phyloP scores from a whole-genome alignment of 1,140 invertebrate genomes.

The Drosophila ohnishii region DNA sequence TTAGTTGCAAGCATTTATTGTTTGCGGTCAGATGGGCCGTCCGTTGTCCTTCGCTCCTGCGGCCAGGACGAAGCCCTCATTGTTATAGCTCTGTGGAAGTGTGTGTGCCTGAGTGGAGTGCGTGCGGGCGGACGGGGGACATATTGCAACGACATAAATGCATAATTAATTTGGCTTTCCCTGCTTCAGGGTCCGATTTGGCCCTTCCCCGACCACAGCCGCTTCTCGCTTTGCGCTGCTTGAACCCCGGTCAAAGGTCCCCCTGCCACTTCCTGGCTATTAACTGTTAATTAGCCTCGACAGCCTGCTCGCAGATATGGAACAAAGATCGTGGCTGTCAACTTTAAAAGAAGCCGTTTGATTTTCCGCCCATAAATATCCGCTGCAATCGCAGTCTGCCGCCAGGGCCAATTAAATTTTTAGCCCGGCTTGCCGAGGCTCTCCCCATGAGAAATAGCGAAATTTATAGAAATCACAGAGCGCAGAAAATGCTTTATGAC shows the following conservation, averaged over 20 bases:
- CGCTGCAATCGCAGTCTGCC: conserved; percentile 7
- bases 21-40: conserved; percentile 74
- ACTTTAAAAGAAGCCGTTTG: conserved; percentile 16
- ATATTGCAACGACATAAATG: conserved; percentile 80
- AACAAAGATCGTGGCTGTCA: conserved; percentile 9
- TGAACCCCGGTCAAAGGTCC: conserved; percentile 16
- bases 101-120: conserved; percentile 11
- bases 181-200: conserved; percentile 30
- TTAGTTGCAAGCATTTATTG: conserved; percentile 81
- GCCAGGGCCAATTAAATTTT: conserved; percentile 45
- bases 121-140: conserved; percentile 35
- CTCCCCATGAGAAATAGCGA: background rate
- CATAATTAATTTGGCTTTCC: conserved; percentile 80
- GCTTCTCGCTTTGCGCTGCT: conserved; percentile 51
- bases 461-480: conserved; percentile 29
- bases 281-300: conserved; percentile 24
- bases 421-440: background rate
- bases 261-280: conserved; percentile 12
- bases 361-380: conserved; percentile 27
- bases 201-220: conserved; percentile 39
- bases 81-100: conserved; percentile 50
- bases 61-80: conserved; percentile 49
- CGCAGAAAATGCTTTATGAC: conserved; percentile 63
- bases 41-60: conserved; percentile 61
- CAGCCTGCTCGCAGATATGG: background rate